Base-by-base conservation (phyloP, 2,797 vertebrate species). In the Megalops cyprinoides region DNA sequence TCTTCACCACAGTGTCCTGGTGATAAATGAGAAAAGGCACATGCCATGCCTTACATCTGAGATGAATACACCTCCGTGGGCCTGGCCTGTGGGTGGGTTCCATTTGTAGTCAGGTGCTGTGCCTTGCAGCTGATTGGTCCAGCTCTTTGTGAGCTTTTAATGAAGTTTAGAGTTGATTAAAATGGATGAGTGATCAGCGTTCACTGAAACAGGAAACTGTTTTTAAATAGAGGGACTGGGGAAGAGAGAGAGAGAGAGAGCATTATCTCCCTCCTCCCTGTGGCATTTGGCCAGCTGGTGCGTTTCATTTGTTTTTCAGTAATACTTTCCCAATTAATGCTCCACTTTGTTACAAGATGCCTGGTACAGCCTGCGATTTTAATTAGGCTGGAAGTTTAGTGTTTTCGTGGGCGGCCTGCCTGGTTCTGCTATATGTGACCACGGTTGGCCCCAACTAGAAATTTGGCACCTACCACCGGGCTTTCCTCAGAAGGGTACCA, bases 321-420 rank as follows among this genome's bases (percentile, higher is more conserved):
- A 39, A 76, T 69, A 49, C 56, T 77, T 15, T 10, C 23, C 48
- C 81, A 67, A 82, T 82, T 77, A 81, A 81, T 58, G 67, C 77
- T 48, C 77, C 81, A 69, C 69, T n/a, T 46, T 80, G 78, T 78
- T 83, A 81, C 82, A 82, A 39, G 42, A 25, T 85, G 81, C 20
- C 18, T 55, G 4, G 14, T 18, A 55, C 20, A 58, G 55, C 79
- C 80, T 82, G 79, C 25, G 58, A 20, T 83, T 91, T 90, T 89
- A 88, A 93, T 83, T 82, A 87, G 86, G 82, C 86, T 91, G 88
- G 86, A 85, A 78, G 84, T 85, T 89, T 84, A 87, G 90, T 90
- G 83, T 44, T 79, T 78, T 85, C 84, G 83, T 83, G 92, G 92
- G 88, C 89, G 79, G 23, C 0, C 9, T 39, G 88, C 89, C 88